Base-by-base conservation (phyloP, 2,113 vertebrate genomes). In the Eira barbara region DNA sequence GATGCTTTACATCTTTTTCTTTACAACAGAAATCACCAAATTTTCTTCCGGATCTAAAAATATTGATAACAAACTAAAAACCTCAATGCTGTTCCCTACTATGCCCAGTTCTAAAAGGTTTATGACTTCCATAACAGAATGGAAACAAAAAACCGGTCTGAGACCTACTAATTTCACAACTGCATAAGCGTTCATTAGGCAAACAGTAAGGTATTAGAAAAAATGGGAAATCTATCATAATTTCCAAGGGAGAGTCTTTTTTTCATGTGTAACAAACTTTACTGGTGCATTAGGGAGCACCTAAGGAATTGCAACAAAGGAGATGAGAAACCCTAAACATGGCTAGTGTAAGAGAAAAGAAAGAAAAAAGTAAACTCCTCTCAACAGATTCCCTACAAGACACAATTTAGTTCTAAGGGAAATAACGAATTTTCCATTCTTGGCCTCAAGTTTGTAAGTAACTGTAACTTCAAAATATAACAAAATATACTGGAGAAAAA, bases 61-160 rank as follows among this genome's bases (percentile, higher is more conserved):
- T 88, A 96, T 3, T 74, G 29, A 93, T 96, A 93, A 90, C 7
- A 96, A 95, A 82, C 59, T 39, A 39, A 90, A 95, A 95, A 74
- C 18, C 6, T 91, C 14, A 87, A 23, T 36, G 21, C 45, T 73
- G 2, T 83, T 97, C 61, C 39, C 91, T 31, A 80, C 8, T 61
- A 85, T 49, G 7, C 45, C 42, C 12, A 82, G n/a, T 96, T 95
- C 42, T 59, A 65, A 52, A 89, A 73, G 34, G 9, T 57, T 86
- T 79, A 74, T 10, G 71, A 84, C 5, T 57, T 84, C 20, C 25
- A 18, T 81, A 86, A 91, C 2, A 80, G 81, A 6, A 89, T 71
- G 7, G 18, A 80, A 96, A 96, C 23, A 57, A 95, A 82, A 95
- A 89, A 82, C 36, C 20, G 15, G 6, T 21, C 81, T 61, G 6